These are phyloP conservation scores for Trialeurodes vaporariorum DNA, from an alignment of 1,140 invertebrate species.

Conservation along the genomic window DNA sequence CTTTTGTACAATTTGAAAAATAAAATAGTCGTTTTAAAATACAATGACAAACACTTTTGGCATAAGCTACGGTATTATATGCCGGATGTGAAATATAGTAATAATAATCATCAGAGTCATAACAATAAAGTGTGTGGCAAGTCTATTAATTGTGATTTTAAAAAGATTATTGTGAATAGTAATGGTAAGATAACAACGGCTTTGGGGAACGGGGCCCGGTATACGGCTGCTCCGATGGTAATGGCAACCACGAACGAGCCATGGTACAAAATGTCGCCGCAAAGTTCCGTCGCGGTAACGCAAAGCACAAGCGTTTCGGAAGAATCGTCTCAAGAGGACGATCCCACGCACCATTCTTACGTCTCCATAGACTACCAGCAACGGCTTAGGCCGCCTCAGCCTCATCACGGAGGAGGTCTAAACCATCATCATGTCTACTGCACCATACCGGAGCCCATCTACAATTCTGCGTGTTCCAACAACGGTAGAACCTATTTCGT, in stretches of 20 bases:
- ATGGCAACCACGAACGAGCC: conserved; percentile 35
- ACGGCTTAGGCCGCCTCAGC: conserved; percentile 30
- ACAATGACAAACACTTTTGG: conserved; percentile 90
- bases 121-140: conserved; percentile 28
- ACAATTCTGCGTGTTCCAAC: conserved; percentile 24
- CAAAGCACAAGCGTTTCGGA: conserved; percentile 50
- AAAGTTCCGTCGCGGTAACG: conserved; percentile 41
- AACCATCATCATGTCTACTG: conserved; percentile 42
- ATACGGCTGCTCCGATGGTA: conserved; percentile 40
- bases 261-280: conserved; percentile 38
- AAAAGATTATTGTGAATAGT: conserved; percentile 25
- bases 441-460: conserved; percentile 40
- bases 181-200: conserved; percentile 18
- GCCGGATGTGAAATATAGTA: conserved; percentile 47
- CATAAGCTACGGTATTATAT: conserved; percentile 82
- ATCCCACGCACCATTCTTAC: conserved; percentile 39
- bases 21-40: conserved; percentile 66
- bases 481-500: conserved; percentile 29
- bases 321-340: conserved; percentile 44
- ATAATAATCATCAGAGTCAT: conserved; percentile 15
- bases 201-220: conserved; percentile 36
- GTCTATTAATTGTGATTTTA: conserved; percentile 31
- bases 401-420: conserved; percentile 31
- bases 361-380: conserved; percentile 28
- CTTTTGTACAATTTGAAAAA: conserved; percentile 48